Evolutionary conservation across 2,797 vertebrate species (phyloP).

Genomic region (Microtus agrestis): DNA sequence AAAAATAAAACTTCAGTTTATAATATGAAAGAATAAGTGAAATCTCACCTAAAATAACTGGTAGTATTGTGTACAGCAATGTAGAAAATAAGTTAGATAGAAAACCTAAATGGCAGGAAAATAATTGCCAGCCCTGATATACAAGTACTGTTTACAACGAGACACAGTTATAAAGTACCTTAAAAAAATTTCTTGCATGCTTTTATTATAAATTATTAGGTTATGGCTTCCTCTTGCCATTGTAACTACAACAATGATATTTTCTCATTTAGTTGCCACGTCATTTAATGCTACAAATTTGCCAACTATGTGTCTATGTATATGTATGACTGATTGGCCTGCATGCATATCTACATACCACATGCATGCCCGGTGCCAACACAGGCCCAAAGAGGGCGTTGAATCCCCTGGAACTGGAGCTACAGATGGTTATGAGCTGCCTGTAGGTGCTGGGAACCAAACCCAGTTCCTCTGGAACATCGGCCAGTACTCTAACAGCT

Average conservation of each 20-base stretch:
- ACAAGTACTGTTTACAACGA: not conserved
- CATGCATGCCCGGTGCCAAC: not conserved
- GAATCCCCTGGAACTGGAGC: not conserved
- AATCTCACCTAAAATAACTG: conserved; percentile 34
- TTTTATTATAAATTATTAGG: conserved; percentile 57
- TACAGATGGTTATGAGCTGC: not conserved
- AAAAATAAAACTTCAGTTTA: conserved; percentile 7
- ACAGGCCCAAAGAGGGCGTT: not conserved
- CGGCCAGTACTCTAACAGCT: not conserved
- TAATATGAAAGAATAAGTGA: conserved; percentile 60
- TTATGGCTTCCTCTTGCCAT: not conserved
- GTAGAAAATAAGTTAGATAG: not conserved
- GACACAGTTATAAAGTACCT: not conserved
- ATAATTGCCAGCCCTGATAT: conserved; percentile 32
- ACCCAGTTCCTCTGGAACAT: not conserved
- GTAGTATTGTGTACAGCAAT: not conserved
- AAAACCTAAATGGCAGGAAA: conserved; percentile 14
- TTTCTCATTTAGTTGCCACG: conserved; percentile 29
- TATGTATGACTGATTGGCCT: not conserved
- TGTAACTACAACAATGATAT: not conserved
- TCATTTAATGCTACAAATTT: conserved; percentile 46
- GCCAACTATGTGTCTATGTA: not conserved
- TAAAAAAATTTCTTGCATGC: conserved; percentile 52
- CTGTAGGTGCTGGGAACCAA: not conserved
- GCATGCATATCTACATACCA: not conserved